Evolutionary conservation across 35 echinoderm and acorn worm species (phyloP).

Genomic region (Eucidaris tribuloides): DNA sequence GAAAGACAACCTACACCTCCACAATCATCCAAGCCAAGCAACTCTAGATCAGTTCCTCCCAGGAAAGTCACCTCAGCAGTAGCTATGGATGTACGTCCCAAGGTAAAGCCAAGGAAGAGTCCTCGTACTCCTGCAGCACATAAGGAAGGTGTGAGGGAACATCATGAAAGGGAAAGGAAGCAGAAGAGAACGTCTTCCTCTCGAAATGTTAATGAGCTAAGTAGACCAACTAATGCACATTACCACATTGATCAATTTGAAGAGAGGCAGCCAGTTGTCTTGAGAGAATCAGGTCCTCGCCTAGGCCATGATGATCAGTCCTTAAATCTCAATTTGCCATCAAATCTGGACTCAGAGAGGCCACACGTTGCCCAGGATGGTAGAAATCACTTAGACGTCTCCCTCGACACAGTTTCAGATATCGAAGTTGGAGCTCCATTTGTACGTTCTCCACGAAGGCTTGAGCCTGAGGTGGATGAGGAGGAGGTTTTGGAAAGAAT

Average conservation of each 20-base stretch:
- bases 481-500: slow-evolving; percentile 7
- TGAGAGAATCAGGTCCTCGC: too few species aligned
- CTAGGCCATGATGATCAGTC: neutral
- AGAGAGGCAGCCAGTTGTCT: too few species aligned
- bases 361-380: neutral
- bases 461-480: neutral
- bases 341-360: neutral
- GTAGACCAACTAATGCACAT: too few species aligned
- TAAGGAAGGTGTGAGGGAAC: slow-evolving; percentile 28
- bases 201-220: too few species aligned
- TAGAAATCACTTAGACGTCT: neutral
- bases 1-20: slow-evolving; percentile 21
- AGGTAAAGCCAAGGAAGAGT: slow-evolving; percentile 16
- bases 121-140: slow-evolving; percentile 66
- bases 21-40: neutral
- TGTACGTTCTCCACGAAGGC: neutral
- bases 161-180: slow-evolving; percentile 51
- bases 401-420: neutral
- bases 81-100: too few species aligned
- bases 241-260: too few species aligned
- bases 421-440: neutral
- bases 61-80: neutral
- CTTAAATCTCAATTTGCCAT: neutral
- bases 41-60: neutral
- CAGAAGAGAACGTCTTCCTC: neutral